Evolutionary conservation across 2,113 vertebrate species (phyloP).

Genomic region (Cavia porcellus): DNA sequence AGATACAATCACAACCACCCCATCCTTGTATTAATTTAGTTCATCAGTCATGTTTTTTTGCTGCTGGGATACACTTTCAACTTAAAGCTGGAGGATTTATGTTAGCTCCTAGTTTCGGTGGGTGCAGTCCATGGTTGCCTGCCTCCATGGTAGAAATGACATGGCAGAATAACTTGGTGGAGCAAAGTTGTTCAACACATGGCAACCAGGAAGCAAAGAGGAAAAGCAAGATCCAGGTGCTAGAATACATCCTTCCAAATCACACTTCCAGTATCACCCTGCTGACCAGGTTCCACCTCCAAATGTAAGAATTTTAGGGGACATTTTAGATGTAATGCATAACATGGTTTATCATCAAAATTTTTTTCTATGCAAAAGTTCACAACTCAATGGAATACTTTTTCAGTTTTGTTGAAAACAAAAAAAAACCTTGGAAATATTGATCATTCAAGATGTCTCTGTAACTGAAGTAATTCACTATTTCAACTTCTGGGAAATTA

Average conservation of each 20-base stretch:
- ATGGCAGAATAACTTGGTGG: background rate
- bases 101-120: background rate
- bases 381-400: background rate
- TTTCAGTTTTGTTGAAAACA: slow-evolving; percentile 34
- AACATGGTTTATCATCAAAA: background rate
- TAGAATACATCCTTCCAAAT: background rate
- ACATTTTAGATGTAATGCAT: background rate
- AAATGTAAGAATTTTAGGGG: background rate
- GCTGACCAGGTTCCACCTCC: background rate
- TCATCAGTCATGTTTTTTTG: background rate
- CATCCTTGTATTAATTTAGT: background rate
- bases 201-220: background rate
- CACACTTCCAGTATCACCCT: no score
- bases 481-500: slow-evolving; percentile 14
- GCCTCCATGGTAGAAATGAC: background rate
- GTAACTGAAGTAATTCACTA: background rate
- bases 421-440: background rate
- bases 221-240: background rate
- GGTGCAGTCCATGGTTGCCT: background rate
- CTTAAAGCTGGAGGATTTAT: background rate
- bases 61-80: background rate
- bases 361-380: background rate
- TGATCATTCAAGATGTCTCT: slow-evolving; percentile 22
- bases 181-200: background rate
- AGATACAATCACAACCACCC: background rate